phyloP scores from a whole-genome alignment of 2,113 vertebrate genomes.

The Trochalopteron elliotii region DNA sequence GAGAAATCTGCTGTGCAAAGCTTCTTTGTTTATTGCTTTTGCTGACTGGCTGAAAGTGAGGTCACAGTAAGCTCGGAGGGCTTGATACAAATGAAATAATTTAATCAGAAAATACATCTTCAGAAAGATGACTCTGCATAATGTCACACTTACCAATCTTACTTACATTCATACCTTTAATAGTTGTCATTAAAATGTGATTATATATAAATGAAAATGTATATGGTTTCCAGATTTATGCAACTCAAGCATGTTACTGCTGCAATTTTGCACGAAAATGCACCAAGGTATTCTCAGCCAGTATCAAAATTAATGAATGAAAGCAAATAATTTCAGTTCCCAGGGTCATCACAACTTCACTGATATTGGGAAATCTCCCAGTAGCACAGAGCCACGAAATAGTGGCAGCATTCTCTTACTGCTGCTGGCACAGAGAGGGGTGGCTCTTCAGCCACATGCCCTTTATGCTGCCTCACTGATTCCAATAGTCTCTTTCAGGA shows the following conservation, averaged over 20 bases:
- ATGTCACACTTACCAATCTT: background rate
- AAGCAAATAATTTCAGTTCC: background rate
- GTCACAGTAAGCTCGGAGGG: background rate
- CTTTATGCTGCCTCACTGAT: rapidly evolving
- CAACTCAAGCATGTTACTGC: background rate
- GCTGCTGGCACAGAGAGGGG: background rate
- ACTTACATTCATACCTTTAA: background rate
- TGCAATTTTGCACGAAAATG: background rate
- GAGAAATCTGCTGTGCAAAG: background rate
- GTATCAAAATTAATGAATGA: background rate
- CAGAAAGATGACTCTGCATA: background rate
- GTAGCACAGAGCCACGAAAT: too few species aligned
- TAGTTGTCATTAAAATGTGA: background rate
- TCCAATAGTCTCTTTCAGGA: background rate
- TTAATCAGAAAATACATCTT: background rate
- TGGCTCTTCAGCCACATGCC: background rate
- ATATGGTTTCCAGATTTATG: background rate
- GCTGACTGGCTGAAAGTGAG: background rate
- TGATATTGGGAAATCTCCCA: background rate
- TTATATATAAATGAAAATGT: background rate
- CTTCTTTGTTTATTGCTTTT: slow-evolving; percentile 11
- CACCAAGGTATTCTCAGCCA: background rate
- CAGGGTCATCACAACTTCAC: background rate
- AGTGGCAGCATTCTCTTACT: background rate
- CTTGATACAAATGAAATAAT: background rate